Base-by-base conservation (phyloP, 2,888 invertebrate genomes). In the Drosophila algonquin region DNA sequence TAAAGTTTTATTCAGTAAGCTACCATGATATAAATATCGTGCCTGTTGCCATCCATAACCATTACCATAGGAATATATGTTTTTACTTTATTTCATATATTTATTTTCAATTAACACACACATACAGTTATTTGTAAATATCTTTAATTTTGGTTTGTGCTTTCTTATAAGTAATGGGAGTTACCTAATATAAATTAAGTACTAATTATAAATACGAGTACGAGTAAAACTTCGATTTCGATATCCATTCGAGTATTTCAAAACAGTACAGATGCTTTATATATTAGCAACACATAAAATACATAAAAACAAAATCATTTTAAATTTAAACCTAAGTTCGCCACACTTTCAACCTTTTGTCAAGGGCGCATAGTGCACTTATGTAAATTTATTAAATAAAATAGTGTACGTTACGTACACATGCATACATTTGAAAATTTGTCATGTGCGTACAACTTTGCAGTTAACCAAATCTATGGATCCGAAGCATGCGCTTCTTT, bases 71-170 rank as follows among this genome's bases (percentile, higher is more conserved):
- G 1, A 12, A 35, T 10, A 12, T 1, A 35, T 10, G 12, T 12
- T 35, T 35, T 35, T 35, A 14, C 5, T 12, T 35, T 5, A 12
- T 35, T 35, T 35, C 5, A 14, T 35, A 35, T 10, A 12, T 35
- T 35, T 35, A 35, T 35, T 16, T 51, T 58, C 24, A 62, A 63
- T 63, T 51, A n/a, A 62, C 35, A 63, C 63, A 62, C 24, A 63
- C 48, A 50, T 4, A 50, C 14, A 24, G 7, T 48, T 48, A 50
- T 63, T 9, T 50, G n/a, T 64, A 35, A 46, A 35, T 63, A 63
- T 30, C 21, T 40, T 21, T 62, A 62, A 18, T 63, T 80, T 80
- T 85, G 86, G 86, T 85, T 76, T 85, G 77, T 81, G 86, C 82
- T 85, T 81, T 67, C 62, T 74, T 85, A 81, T 14, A n/a, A 52